phyloP scores from a whole-genome alignment of 2,797 vertebrate species.

The Pangasius larnaudii region DNA sequence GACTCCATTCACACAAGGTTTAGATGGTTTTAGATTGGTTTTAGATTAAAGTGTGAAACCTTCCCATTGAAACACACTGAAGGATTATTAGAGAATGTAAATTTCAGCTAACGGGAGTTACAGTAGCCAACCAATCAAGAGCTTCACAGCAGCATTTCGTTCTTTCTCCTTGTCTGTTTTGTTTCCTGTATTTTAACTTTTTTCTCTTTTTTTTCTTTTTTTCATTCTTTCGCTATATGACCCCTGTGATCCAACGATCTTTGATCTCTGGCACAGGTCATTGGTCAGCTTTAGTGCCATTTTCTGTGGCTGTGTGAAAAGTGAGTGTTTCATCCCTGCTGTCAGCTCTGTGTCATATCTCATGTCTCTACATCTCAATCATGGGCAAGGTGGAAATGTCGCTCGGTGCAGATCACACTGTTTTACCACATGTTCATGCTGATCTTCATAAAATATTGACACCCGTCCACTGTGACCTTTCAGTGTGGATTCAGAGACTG shows the following conservation, averaged over 20 bases:
- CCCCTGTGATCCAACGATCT: not conserved
- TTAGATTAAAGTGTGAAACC: not conserved
- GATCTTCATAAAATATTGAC: constrained; percentile 38
- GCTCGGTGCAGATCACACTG: constrained; percentile 3
- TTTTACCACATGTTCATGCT: constrained; percentile 36
- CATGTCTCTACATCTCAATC: constrained; percentile 19
- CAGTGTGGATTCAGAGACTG: not conserved
- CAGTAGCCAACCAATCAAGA: not conserved
- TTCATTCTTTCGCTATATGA: not conserved
- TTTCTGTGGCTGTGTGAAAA: not conserved
- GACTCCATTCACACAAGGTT: not conserved
- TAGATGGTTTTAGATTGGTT: not conserved
- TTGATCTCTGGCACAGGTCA: not conserved
- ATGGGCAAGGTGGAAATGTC: constrained; percentile 19
- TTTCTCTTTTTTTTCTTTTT: not conserved
- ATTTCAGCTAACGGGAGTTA: not conserved
- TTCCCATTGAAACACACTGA: not conserved
- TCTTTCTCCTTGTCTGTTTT: not conserved
- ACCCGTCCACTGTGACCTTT: constrained; percentile 29
- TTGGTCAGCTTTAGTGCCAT: not conserved
- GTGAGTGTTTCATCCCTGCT: not conserved
- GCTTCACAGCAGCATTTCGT: not conserved
- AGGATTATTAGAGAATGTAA: not conserved
- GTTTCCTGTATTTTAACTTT: not conserved
- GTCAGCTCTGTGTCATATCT: not conserved